These are phyloP conservation scores for Mesorhabditis spiculigera DNA, from an alignment of 2,888 invertebrate genomes.

Conservation along the genomic window DNA sequence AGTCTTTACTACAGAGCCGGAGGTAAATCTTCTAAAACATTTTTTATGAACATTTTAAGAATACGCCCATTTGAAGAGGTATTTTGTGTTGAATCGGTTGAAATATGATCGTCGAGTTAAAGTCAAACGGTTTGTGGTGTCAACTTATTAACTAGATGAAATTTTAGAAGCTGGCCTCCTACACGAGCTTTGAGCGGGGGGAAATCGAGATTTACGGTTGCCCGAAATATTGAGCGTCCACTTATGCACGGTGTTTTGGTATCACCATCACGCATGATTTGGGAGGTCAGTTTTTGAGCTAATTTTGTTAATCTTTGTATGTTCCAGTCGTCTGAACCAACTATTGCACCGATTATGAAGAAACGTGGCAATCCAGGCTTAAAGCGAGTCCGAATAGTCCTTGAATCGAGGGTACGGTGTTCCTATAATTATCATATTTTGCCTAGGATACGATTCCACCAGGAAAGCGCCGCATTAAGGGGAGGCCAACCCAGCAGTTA, in stretches of 20 bases:
- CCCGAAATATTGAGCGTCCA: not conserved
- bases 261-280: slow-evolving; percentile 1
- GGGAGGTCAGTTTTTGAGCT: slow-evolving; percentile 1
- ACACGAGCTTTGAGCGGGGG: slow-evolving; percentile 2
- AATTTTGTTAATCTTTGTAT: not conserved
- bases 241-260: not conserved
- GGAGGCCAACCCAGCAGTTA: too few relatives aligned
- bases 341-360: too few relatives aligned
- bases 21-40: too few relatives aligned
- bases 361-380: too few relatives aligned
- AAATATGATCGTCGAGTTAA: not conserved
- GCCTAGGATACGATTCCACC: too few relatives aligned
- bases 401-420: too few relatives aligned
- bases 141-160: too few relatives aligned
- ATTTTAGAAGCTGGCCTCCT: not conserved
- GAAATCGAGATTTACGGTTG: not conserved
- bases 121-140: not conserved
- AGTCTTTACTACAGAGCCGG: too few relatives aligned
- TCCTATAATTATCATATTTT: too few relatives aligned
- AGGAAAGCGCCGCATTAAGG: too few relatives aligned
- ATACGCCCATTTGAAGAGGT: not conserved
- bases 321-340: too few relatives aligned
- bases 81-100: not conserved
- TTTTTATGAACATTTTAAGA: not conserved
- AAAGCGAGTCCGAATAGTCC: too few relatives aligned